Base-by-base conservation (phyloP, 1,140 invertebrate species). In the Leptinotarsa lineolata region DNA sequence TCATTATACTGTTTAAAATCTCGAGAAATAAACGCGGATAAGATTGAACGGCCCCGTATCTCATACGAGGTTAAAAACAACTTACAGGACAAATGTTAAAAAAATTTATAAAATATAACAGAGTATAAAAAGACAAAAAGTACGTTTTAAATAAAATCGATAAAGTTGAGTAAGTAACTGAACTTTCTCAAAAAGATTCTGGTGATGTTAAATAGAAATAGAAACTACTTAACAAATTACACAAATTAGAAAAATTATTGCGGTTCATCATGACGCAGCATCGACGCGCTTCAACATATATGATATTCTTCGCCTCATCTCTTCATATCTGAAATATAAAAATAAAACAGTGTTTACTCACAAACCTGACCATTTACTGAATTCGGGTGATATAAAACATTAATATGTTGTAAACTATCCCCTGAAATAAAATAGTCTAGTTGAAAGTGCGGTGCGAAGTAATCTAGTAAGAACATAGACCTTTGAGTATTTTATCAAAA, bases 241-340 rank as follows among this genome's bases (percentile, higher is more conserved):
- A 60, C 21, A 60, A 60, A 24, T 18, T 13, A 24, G 20, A 18
- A 21, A 63, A 63, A 22, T 30, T 22, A 22, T 22, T 63, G 24
- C 20, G 11, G 61, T 2, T 15, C 20, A 78, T 86, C 85, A 90
- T 73, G 90, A 84, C 68, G 90, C 86, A 74, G 92, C 90, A 86
- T 91, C 92, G 15, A 92, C 81, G 80, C 91, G 89, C 82, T 92
- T 90, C 91, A 92, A 92, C 78, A 91, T 87, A 75, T 88, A 85
- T 74, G 90, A 90, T 79, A 92, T 92, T 80, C 91, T 86, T 75
- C 86, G 88, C 72, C 87, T 86, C 85, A 91, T 86, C 81, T 92
- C 91, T 71, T 88, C 86, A 76, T 89, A 92, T 80, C 91, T 92
- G 79, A 18, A 87, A 86, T 74, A 74, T 72, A 74, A 78, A 74